Evolutionary conservation across 2,113 vertebrate genomes (phyloP).

Genomic region (Geococcyx californianus): DNA sequence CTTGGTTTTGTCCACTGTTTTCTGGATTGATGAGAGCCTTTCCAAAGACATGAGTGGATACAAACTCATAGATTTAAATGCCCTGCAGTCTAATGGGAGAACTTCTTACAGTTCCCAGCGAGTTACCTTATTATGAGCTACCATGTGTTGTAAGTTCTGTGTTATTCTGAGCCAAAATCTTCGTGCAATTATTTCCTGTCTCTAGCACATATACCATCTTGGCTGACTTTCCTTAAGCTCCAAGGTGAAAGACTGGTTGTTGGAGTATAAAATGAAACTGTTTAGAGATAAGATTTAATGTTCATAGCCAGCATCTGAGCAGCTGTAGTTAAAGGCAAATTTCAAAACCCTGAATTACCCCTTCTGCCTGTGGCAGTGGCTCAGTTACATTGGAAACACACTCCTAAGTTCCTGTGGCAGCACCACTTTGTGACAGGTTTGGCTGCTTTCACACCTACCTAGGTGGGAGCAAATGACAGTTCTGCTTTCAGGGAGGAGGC

Average conservation of each 20-base stretch:
- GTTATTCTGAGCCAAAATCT: not conserved
- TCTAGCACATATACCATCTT: not conserved
- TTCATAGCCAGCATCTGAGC: not conserved
- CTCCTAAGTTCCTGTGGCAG: not conserved
- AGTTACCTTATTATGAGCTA: not conserved
- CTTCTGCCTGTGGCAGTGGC: not conserved
- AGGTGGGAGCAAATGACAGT: not conserved
- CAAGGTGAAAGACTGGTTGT: not conserved
- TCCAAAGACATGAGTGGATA: not conserved
- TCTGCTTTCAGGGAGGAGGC: slow-evolving; percentile 18
- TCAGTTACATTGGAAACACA: rapidly evolving
- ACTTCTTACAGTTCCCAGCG: not conserved
- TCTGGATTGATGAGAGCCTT: not conserved
- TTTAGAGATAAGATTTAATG: not conserved
- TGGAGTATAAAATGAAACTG: not conserved
- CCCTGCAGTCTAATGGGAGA: not conserved
- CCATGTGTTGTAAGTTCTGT: not conserved
- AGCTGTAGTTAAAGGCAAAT: not conserved
- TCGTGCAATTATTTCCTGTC: not conserved
- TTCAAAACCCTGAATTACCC: not conserved
- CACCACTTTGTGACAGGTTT: slow-evolving; percentile 23
- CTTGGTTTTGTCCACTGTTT: not conserved
- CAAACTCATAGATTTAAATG: not conserved
- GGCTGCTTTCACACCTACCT: slow-evolving; percentile 22
- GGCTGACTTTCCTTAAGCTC: not conserved